Percentiles rank a stretch among this genome's conserved stretches.
Evolutionary conservation across 2,888 invertebrate genomes (phyloP).

Genomic region (Aspidiotus destructor): DNA sequence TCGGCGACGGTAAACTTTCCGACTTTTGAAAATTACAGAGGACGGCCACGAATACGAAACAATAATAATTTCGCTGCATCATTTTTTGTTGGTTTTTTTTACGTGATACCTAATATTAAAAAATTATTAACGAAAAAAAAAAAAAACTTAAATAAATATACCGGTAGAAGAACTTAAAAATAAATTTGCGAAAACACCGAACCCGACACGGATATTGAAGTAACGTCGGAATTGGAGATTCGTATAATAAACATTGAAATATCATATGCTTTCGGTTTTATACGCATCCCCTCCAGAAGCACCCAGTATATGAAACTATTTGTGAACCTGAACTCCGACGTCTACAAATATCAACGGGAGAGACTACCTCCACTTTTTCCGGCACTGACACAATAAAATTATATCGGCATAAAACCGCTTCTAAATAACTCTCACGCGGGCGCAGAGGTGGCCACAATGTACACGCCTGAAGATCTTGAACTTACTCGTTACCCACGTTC

Average conservation of each 20-base stretch:
- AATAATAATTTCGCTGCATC: constrained; percentile 14
- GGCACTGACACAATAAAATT: constrained; percentile 6
- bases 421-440: constrained; percentile 21
- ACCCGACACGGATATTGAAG: constrained; percentile 1
- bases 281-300: constrained; percentile 22
- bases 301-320: constrained; percentile 7
- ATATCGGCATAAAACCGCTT: constrained; percentile 9
- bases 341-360: constrained; percentile 12
- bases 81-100: not conserved
- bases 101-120: constrained; percentile 6
- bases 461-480: not conserved
- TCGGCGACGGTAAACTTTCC: constrained; percentile 44
- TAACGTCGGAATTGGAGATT: constrained; percentile 22
- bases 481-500: not conserved
- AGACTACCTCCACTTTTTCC: constrained; percentile 11
- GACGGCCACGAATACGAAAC: constrained; percentile 23
- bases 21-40: constrained; percentile 18
- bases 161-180: constrained; percentile 9
- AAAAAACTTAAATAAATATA: constrained; percentile 9
- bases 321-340: constrained; percentile 6
- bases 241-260: constrained; percentile 20
- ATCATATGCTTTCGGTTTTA: constrained; percentile 27
- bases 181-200: constrained; percentile 9
- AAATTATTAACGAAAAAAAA: constrained; percentile 11
- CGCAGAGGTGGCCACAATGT: not conserved